Conservation (phyloP, 2,888 invertebrate genomes). For the Rhingia campestris region DNA sequence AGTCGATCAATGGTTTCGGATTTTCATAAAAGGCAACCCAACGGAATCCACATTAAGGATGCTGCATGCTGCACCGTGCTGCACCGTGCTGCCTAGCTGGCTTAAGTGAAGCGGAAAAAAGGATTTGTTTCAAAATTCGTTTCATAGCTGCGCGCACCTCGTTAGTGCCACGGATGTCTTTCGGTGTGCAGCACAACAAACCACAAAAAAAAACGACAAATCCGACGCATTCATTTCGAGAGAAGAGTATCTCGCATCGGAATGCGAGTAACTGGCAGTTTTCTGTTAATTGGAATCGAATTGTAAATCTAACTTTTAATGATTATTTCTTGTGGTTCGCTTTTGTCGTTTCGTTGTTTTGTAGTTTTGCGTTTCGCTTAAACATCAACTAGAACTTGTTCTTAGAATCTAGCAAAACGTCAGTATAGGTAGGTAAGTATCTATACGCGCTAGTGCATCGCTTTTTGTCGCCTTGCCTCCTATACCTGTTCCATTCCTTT, state of each 20-base stretch:
- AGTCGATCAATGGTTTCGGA: constrained; percentile 70
- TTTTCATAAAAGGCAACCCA: constrained; percentile 71
- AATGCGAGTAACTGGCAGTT: constrained; percentile 69
- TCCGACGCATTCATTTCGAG: constrained; percentile 30
- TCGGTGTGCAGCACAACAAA: constrained; percentile 6
- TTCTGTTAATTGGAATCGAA: constrained; percentile 74
- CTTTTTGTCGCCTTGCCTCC: constrained; percentile 48
- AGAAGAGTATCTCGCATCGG: constrained; percentile 53
- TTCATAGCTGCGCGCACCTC: constrained; percentile 73
- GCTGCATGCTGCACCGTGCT: constrained; percentile 36
- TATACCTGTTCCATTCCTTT: constrained; percentile 27
- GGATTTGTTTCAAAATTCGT: constrained; percentile 73
- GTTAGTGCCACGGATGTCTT: constrained; percentile 45
- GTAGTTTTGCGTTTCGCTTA: constrained; percentile 11
- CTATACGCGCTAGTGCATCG: constrained; percentile 26
- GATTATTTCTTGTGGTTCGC: constrained; percentile 45
- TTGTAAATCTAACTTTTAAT: constrained; percentile 71
- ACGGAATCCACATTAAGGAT: constrained; percentile 73
- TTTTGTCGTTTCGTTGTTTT: background rate
- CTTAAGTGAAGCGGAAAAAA: constrained; percentile 61
- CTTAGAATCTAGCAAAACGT: constrained; percentile 42
- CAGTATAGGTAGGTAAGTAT: constrained; percentile 23
- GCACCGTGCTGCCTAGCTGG: constrained; percentile 40
- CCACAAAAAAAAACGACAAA: background rate
- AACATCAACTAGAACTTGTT: constrained; percentile 46